Base-by-base conservation (phyloP, 2,113 vertebrate species). In the Emberiza fucata region DNA sequence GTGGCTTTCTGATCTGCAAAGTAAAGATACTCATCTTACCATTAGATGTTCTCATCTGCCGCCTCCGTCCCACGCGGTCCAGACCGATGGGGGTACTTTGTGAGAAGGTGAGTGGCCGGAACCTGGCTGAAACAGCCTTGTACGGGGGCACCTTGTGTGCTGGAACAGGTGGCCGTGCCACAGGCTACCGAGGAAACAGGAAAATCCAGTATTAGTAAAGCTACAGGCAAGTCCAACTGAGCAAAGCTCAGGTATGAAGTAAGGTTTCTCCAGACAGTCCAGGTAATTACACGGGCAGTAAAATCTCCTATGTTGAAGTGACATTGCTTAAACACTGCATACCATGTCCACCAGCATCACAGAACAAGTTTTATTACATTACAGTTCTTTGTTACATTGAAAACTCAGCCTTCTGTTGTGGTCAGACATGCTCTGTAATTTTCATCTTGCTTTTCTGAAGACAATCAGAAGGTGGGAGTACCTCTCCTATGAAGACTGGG, bases 81-180 rank as follows among this genome's bases (percentile, higher is more conserved):
- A 99, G 98, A 37, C 99, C 99, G 0, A 99, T 99, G 48, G 99
- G 99, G 60, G 99, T 99, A 96, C 99, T 99, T 95, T 99, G 99
- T 68, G 99, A 99, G 60, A 99, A 98, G 64, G 98, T 90, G 73
- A 98, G 98, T 1, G 99, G 99, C 12, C 98, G 98, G 83, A 99
- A 98, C 51, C 99, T 98, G 95, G 99, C 99, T 2, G 99, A 99
- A 69, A 99, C 98, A 0, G 98, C 99, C 95, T 98, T 98, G 96
- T 99, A 99, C 37, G 99, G 99, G 48, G 99, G 99, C 18, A 99
- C 99, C 72, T 99, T 98, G 91, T 99, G 99, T 17, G 98, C 98
- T 24, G 99, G 99, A 87, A 99, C 94, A 0, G 99, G 99, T 4
- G 99, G 99, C 48, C 99, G 98, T 12, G 97, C 37, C 88, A 98